Evolutionary conservation across 2,113 vertebrate species (phyloP), one percentile per base, ranked within the genome.

Genomic region (Chaetodon trifascialis): DNA sequence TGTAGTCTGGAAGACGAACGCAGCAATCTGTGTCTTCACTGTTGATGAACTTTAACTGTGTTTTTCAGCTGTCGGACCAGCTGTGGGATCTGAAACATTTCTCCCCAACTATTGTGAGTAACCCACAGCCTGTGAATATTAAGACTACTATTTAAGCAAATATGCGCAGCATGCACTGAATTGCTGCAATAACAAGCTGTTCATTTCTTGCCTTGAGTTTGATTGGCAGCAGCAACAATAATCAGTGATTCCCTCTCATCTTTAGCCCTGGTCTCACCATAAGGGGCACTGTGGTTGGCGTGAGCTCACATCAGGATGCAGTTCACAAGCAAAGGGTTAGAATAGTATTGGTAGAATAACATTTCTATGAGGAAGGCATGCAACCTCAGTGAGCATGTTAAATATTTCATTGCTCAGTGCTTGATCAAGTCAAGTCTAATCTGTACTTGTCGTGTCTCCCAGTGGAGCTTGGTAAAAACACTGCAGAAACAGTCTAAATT

Each of bases 351-450:
- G 17, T n/a, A 72, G 46, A 14, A 0, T 9, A 21, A 40, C 19
- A 44, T 42, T 59, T 56, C 36, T 46, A 63, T 55, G 66, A 4
- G 55, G 36, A 16, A 11, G 21, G 23, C 75, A 62, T 66, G 54
- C 44, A 67, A 42, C 36, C 70, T 76, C 23, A 69, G 23, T 23
- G 4, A 47, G 30, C 30, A 42, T 49, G 36, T 74, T 86, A 59
- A 86, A 86, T 74, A 74, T 82, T 60, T 75, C 3, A 86, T 80
- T 12, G n/a, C 47, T 55, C 51, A 12, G 40, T 11, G 14, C 17
- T 58, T 60, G 36, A 82, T 67, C n/a, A 21, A 71, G 40, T 81
- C 54, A 56, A 36, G 36, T 86, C n/a, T 34, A 80, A 73, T 76
- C 64, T 52, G 42, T n/a, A 7, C 11, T 55, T 23, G 6, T 7